Percentiles rank a stretch among this genome's conserved stretches.
Evolutionary conservation across 1,140 invertebrate species (phyloP).

Genomic region (Megalonaias nervosa): DNA sequence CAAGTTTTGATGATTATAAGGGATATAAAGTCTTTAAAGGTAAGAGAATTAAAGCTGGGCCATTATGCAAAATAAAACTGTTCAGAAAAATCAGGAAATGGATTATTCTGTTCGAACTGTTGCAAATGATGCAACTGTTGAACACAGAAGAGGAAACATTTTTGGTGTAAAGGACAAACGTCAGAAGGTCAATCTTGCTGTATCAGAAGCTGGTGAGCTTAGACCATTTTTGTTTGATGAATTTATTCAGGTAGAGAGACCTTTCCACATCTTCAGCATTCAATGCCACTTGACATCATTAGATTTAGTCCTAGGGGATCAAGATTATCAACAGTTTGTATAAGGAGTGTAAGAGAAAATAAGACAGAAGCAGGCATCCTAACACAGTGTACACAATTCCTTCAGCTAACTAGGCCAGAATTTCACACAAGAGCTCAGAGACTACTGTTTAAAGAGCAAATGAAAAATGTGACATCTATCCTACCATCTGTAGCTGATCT

Average conservation of each 20-base stretch:
- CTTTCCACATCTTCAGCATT: neutral
- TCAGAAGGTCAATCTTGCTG: neutral
- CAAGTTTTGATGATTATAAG: too few relatives aligned
- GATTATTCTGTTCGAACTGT: neutral
- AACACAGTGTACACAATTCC: too few relatives aligned
- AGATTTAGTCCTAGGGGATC: too few relatives aligned
- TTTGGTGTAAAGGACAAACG: neutral
- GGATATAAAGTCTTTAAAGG: too few relatives aligned
- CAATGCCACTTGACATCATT: too few relatives aligned
- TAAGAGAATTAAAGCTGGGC: too few relatives aligned
- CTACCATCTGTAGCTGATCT: neutral
- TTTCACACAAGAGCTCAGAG: conserved; percentile 11
- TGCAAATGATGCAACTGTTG: conserved; percentile 2
- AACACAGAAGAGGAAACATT: neutral
- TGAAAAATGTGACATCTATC: neutral
- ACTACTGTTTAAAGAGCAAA: neutral
- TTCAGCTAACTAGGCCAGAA: neutral
- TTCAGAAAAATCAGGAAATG: neutral
- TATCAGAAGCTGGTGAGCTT: neutral
- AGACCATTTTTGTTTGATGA: neutral
- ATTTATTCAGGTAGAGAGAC: neutral
- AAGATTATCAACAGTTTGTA: too few relatives aligned
- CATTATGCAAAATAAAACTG: neutral
- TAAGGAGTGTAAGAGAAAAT: too few relatives aligned
- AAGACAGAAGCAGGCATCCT: too few relatives aligned